Conservation (phyloP, 2,888 invertebrate species). For the Homarus gammarus region DNA sequence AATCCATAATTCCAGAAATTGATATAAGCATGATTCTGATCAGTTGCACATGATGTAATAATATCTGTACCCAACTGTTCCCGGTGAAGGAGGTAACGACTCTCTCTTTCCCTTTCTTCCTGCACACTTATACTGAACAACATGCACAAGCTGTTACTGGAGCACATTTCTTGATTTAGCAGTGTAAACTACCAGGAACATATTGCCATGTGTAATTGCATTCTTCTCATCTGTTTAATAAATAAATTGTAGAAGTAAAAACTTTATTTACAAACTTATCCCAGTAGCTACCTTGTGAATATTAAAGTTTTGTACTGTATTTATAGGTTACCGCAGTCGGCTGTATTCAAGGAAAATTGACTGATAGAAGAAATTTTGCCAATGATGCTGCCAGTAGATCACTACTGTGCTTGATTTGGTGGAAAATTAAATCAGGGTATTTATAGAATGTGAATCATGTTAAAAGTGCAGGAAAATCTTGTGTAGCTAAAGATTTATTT, state of each 20-base stretch:
- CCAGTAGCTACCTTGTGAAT: neutral
- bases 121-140: neutral
- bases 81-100: neutral
- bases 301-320: no score
- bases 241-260: conserved; percentile 2
- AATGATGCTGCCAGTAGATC: no score
- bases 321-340: no score
- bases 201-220: conserved; percentile 4
- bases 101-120: neutral
- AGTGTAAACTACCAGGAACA: neutral
- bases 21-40: neutral
- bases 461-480: no score
- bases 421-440: no score
- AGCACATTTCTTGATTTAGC: neutral
- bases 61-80: neutral
- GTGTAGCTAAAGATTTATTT: no score
- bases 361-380: no score
- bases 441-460: no score
- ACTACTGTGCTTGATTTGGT: no score
- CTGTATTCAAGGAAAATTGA: no score
- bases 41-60: neutral
- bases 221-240: neutral
- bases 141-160: neutral
- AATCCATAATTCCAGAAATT: no score
- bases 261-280: neutral